Conservation (phyloP, 64 coral and sea anemone species). For the Dendronephthya gigantea region DNA sequence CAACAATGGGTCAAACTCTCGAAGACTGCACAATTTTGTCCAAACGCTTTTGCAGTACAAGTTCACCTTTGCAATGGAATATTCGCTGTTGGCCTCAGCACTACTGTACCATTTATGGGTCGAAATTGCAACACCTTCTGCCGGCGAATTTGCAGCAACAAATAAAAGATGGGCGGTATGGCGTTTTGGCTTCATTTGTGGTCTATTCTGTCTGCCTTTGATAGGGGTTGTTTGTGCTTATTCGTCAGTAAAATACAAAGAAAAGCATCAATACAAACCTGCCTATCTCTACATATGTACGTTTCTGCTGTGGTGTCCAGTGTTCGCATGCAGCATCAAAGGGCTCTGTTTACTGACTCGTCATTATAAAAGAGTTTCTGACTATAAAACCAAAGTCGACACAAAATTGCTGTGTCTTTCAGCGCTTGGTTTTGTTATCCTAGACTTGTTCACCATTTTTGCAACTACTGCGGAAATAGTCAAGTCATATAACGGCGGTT, state of each 20-base stretch:
- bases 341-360: background rate
- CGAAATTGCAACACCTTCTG: background rate
- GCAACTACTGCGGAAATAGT: background rate
- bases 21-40: background rate
- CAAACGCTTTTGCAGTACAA: background rate
- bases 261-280: background rate
- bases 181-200: background rate
- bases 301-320: background rate
- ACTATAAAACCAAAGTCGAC: background rate
- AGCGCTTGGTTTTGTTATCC: background rate
- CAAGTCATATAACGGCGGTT: background rate
- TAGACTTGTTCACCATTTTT: background rate
- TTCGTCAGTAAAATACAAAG: background rate
- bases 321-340: background rate
- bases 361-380: background rate
- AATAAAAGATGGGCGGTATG: background rate
- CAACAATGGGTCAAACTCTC: background rate
- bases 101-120: background rate
- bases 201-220: background rate
- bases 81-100: background rate
- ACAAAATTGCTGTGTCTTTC: background rate
- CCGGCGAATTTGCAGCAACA: background rate
- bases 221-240: background rate
- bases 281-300: background rate
- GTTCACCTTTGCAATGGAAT: slow-evolving; percentile 3